phyloP scores from a whole-genome alignment of 1,140 invertebrate genomes.

The Berghia stephanieae region DNA sequence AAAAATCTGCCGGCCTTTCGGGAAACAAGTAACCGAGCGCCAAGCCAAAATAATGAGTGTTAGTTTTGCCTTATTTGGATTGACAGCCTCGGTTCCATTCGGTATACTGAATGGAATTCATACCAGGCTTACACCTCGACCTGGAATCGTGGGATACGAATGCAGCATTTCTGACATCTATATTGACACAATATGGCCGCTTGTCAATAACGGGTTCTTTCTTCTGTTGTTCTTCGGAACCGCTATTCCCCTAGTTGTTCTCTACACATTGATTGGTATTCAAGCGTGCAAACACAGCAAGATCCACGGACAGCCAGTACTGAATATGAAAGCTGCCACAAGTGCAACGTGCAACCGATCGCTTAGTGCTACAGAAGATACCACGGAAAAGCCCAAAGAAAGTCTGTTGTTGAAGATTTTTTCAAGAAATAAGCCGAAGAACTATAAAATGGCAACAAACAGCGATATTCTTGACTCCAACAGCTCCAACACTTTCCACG shows the following conservation, averaged over 20 bases:
- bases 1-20: slow-evolving; percentile 23
- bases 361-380: too few species aligned
- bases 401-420: too few species aligned
- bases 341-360: too few species aligned
- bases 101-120: slow-evolving; percentile 30
- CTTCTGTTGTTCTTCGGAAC: slow-evolving; percentile 31
- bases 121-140: slow-evolving; percentile 6
- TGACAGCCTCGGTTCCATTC: slow-evolving; percentile 25
- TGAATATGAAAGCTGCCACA: too few species aligned
- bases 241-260: slow-evolving; percentile 4
- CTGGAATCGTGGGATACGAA: slow-evolving; percentile 25
- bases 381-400: too few species aligned
- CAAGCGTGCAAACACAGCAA: slow-evolving; percentile 18
- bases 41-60: slow-evolving; percentile 16
- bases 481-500: too few species aligned
- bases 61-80: background rate
- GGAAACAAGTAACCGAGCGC: background rate
- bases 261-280: slow-evolving; percentile 17
- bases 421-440: too few species aligned
- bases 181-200: slow-evolving; percentile 24
- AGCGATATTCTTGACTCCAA: too few species aligned
- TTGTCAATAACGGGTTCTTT: slow-evolving; percentile 24
- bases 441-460: too few species aligned
- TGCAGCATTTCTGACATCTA: slow-evolving; percentile 34
- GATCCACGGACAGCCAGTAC: too few species aligned